Evolutionary conservation across 2,113 vertebrate genomes (phyloP).

Genomic region (Eretmochelys imbricata): DNA sequence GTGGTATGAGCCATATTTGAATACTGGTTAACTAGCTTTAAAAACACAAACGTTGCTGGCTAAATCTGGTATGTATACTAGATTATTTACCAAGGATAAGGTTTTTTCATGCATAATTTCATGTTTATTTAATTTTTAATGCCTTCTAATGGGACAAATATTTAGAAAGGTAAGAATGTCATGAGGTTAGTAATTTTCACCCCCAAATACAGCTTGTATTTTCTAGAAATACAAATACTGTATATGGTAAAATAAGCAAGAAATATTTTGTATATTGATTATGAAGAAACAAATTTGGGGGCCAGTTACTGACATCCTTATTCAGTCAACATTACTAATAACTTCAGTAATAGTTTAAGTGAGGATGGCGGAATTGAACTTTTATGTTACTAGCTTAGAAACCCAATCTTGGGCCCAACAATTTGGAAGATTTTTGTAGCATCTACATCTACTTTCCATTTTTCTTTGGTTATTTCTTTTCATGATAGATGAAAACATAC

Average conservation of each 20-base stretch:
- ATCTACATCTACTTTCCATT: neutral
- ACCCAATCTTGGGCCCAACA: neutral
- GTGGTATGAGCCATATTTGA: neutral
- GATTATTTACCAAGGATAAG: conserved; percentile 63
- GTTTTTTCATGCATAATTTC: conserved; percentile 70
- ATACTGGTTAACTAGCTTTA: neutral
- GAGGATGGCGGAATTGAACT: neutral
- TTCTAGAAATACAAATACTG: neutral
- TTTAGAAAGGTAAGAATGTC: conserved; percentile 77
- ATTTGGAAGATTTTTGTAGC: rapidly evolving
- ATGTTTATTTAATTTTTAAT: conserved; percentile 78
- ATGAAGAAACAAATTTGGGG: neutral
- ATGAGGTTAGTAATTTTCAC: conserved; percentile 64
- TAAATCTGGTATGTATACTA: conserved; percentile 77
- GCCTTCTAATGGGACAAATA: conserved; percentile 78
- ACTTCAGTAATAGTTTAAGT: neutral
- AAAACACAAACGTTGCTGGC: neutral
- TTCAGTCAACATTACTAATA: neutral
- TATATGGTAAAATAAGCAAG: neutral
- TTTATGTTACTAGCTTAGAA: neutral
- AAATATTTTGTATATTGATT: neutral
- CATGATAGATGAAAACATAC: neutral
- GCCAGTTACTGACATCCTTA: neutral
- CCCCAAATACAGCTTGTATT: neutral
- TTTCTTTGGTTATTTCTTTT: neutral